phyloP scores from a whole-genome alignment of 2,113 vertebrate genomes.

The Oreocharis arfaki region DNA sequence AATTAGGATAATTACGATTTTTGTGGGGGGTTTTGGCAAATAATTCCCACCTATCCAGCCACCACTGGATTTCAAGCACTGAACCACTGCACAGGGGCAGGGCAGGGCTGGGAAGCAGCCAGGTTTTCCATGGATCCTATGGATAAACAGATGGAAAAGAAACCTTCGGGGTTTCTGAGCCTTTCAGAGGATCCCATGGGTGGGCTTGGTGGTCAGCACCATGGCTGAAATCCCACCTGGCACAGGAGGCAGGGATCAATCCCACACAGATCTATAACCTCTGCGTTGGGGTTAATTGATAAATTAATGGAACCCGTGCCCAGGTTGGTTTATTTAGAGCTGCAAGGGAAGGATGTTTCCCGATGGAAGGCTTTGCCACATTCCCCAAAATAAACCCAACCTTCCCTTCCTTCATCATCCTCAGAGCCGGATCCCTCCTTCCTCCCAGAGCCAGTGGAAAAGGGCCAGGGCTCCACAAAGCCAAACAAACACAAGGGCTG shows the following conservation, averaged over 20 bases:
- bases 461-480: neutral
- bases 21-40: neutral
- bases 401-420: neutral
- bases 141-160: neutral
- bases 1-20: neutral
- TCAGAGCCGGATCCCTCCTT: neutral
- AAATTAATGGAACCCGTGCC: neutral
- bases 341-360: neutral
- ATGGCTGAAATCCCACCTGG: neutral
- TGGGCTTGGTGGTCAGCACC: neutral
- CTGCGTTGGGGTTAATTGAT: neutral
- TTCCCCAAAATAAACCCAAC: neutral
- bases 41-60: neutral
- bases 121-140: neutral
- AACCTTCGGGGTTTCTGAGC: neutral
- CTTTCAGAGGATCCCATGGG: neutral
- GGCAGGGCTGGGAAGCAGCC: neutral
- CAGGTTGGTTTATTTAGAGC: neutral
- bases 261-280: rapidly evolving
- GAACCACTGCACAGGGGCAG: rapidly evolving
- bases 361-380: rapidly evolving
- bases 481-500: neutral
- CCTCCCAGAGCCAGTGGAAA: neutral
- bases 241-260: neutral
- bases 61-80: neutral